Evolutionary conservation across 2,113 vertebrate genomes (phyloP).

Genomic region (Mesocricetus auratus): DNA sequence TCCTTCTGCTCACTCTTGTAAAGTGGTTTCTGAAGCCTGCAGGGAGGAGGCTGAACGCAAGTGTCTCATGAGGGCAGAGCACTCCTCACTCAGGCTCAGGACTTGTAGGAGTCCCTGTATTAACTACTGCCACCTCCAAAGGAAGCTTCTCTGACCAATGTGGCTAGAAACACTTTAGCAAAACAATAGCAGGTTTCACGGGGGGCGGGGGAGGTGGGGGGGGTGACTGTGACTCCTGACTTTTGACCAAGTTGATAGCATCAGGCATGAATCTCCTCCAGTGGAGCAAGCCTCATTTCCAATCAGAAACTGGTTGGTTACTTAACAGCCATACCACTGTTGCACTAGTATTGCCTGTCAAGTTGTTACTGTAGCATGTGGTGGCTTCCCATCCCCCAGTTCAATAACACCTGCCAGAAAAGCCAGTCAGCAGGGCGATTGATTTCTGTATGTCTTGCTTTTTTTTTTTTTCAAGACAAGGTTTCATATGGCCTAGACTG

Average conservation of each 20-base stretch:
- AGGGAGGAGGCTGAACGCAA: neutral
- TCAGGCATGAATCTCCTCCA: neutral
- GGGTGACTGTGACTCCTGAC: neutral
- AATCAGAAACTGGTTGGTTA: neutral
- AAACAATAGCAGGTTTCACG: neutral
- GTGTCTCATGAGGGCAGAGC: neutral
- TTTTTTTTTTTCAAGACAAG: neutral
- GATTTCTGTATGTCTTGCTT: neutral
- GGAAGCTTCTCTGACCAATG: neutral
- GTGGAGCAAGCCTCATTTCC: neutral
- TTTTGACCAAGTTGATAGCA: neutral
- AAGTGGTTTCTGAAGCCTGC: neutral
- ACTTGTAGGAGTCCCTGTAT: neutral
- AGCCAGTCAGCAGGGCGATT: neutral
- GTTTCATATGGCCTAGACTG: too few relatives aligned
- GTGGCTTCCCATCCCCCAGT: neutral
- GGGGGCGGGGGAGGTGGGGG: neutral
- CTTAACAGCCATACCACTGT: neutral
- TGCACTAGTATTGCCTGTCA: too few relatives aligned
- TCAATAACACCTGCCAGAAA: too few relatives aligned
- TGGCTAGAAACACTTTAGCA: neutral
- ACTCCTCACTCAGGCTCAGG: neutral
- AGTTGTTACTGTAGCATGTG: too few relatives aligned
- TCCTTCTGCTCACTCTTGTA: neutral
- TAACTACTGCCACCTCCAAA: neutral